phyloP scores from a whole-genome alignment of 1,140 invertebrate species.

The Ruditapes philippinarum region DNA sequence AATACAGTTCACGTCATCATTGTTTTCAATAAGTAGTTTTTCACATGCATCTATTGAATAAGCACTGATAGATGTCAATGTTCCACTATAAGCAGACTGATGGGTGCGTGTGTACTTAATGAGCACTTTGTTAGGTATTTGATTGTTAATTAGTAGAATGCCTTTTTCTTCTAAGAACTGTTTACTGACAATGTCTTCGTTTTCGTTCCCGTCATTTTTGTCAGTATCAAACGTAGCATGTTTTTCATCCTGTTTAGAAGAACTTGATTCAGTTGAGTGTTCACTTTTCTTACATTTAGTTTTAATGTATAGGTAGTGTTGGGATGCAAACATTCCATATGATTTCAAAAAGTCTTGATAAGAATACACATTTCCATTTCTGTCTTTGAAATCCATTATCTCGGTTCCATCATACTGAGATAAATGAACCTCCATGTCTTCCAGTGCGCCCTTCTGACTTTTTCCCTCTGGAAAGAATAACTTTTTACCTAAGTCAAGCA shows the following conservation, averaged over 20 bases:
- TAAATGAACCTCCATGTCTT: conserved; percentile 13
- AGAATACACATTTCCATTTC: not conserved
- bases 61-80: not conserved
- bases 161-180: not conserved
- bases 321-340: conserved; percentile 8
- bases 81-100: not conserved
- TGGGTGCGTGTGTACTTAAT: not conserved
- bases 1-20: not conserved
- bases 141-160: conserved; percentile 1
- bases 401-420: conserved; percentile 18
- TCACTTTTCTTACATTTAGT: not conserved
- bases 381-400: conserved; percentile 10
- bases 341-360: conserved; percentile 27
- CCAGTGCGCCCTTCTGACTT: too few species aligned
- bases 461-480: too few species aligned
- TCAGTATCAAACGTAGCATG: conserved; percentile 2
- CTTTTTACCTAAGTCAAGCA: too few species aligned
- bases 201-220: not conserved
- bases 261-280: not conserved
- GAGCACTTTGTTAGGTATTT: not conserved
- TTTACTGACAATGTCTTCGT: not conserved
- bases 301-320: not conserved
- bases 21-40: not conserved
- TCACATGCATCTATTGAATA: conserved; percentile 9
- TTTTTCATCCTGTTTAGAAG: not conserved